Conservation (phyloP, 2,888 invertebrate genomes). For the Trilocha varians region DNA sequence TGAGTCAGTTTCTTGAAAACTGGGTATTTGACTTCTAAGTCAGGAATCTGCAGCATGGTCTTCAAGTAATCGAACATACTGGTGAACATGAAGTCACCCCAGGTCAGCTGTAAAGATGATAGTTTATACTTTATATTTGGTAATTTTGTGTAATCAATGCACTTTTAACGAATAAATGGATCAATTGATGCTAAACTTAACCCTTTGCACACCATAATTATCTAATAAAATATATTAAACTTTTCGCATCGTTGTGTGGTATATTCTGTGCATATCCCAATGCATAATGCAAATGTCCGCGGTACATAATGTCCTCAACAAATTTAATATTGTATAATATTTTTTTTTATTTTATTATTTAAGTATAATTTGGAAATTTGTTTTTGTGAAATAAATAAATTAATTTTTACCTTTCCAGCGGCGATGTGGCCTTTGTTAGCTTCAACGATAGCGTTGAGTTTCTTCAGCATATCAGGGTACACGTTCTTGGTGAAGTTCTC, state of each 20-base stretch:
- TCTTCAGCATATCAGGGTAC: slow-evolving; percentile 23
- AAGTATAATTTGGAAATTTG: too few species aligned
- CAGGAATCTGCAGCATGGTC: slow-evolving; percentile 21
- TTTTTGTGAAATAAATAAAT: neutral
- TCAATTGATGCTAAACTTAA: too few species aligned
- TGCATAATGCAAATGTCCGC: too few species aligned
- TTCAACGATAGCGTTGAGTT: slow-evolving; percentile 21
- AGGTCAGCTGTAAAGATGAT: slow-evolving; percentile 26
- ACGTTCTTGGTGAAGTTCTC: slow-evolving; percentile 19
- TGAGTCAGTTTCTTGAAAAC: slow-evolving; percentile 38
- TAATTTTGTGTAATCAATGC: too few species aligned
- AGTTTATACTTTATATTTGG: neutral
- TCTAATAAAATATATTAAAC: too few species aligned
- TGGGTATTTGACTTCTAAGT: slow-evolving; percentile 40
- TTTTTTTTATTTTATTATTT: too few species aligned
- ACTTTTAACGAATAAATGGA: too few species aligned
- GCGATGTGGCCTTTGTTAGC: slow-evolving; percentile 30
- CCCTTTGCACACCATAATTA: too few species aligned
- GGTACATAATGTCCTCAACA: too few species aligned
- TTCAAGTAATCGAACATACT: slow-evolving; percentile 28
- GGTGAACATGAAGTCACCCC: slow-evolving; percentile 32
- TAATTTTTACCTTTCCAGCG: slow-evolving; percentile 26
- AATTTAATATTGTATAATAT: too few species aligned
- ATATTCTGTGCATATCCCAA: too few species aligned
- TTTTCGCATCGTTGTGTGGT: too few species aligned